Percentiles rank a stretch among this genome's conserved stretches.
Conservation (phyloP, 2,113 vertebrate species). For the Neofelis nebulosa region DNA sequence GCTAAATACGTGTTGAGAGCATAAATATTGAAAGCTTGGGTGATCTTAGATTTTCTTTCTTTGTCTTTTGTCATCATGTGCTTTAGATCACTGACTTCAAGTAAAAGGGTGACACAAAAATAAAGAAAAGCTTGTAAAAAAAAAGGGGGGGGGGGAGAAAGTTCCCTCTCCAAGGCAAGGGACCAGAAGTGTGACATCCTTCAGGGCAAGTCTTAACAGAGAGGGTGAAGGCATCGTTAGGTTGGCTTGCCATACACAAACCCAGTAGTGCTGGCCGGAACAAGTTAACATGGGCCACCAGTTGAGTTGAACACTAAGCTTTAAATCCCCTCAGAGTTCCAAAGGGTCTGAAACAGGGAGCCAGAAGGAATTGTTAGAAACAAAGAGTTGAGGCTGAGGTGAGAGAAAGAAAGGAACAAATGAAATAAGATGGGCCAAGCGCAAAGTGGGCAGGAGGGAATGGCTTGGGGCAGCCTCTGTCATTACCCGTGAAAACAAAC, state of each 20-base stretch:
- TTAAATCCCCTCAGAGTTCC: background rate
- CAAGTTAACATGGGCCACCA: background rate
- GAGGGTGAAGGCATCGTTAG: background rate
- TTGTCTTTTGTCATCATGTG: background rate
- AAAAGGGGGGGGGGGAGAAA: background rate
- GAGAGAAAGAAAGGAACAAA: background rate
- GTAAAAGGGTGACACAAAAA: background rate
- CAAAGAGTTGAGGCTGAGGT: background rate
- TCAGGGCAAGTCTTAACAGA: background rate
- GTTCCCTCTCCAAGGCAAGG: accelerated
- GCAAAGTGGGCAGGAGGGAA: accelerated
- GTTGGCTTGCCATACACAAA: background rate
- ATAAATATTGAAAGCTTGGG: background rate
- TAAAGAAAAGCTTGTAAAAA: background rate
- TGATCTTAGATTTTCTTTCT: background rate
- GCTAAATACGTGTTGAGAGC: background rate
- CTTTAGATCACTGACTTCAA: background rate
- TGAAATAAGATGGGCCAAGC: background rate
- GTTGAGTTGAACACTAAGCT: background rate
- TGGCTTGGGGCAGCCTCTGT: background rate
- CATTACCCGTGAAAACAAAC: background rate
- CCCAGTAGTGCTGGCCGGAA: background rate
- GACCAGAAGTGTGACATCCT: no score
- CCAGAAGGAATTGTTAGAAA: background rate
- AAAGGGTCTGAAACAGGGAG: background rate